A percentile compares a stretch with the other conserved stretches of the same genome.
Evolutionary conservation across 2,797 vertebrate genomes (phyloP).

Genomic region (Sylvia borin): DNA sequence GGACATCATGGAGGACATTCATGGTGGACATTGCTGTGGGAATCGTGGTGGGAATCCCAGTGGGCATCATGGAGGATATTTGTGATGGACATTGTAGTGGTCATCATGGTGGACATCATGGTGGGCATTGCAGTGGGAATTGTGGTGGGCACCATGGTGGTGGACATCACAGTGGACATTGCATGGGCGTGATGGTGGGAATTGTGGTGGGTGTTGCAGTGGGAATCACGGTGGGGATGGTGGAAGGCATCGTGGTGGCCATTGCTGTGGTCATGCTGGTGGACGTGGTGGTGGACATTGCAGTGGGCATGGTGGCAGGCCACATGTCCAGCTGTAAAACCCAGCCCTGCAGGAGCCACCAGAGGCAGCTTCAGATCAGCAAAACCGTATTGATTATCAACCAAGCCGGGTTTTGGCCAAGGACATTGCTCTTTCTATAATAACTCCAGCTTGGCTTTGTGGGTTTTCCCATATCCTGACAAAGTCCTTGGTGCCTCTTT

Average conservation of each 20-base stretch:
- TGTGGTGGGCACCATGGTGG: background rate
- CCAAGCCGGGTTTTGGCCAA: background rate
- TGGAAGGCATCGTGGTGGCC: fast-evolving
- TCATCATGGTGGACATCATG: too few relatives aligned
- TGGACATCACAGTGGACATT: background rate
- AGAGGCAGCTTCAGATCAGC: background rate
- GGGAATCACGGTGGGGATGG: background rate
- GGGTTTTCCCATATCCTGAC: background rate
- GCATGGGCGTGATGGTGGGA: background rate
- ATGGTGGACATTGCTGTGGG: fast-evolving
- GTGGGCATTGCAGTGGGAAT: fast-evolving
- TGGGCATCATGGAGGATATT: fast-evolving
- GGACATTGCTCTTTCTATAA: background rate
- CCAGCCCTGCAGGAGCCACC: background rate
- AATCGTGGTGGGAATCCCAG: fast-evolving
- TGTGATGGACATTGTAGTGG: too few relatives aligned
- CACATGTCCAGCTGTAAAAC: background rate
- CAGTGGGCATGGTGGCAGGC: background rate
- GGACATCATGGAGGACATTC: fast-evolving
- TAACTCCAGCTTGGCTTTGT: background rate
- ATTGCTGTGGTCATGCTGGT: too few relatives aligned
- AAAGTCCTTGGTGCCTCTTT: background rate
- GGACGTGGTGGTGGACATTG: fast-evolving
- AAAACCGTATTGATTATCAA: background rate
- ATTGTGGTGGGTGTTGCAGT: fast-evolving